These are phyloP conservation scores for Ceyx melanurus DNA, from an alignment of 2,113 vertebrate species.

Conservation along the genomic window DNA sequence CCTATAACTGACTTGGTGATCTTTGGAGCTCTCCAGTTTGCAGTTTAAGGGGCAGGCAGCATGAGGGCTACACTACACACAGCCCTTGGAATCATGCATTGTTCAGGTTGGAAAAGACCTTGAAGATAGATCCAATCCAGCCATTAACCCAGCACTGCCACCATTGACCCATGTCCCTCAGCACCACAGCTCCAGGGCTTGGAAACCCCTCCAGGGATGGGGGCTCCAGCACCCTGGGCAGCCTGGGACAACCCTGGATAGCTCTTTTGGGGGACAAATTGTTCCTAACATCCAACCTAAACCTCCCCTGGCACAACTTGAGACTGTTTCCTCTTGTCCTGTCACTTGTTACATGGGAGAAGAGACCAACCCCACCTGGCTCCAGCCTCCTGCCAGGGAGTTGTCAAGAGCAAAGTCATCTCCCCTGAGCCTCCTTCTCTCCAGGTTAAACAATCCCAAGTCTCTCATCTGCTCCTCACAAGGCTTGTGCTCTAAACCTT, in stretches of 20 bases:
- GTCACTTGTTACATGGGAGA: neutral
- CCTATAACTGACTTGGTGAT: neutral
- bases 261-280: neutral
- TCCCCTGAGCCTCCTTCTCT: neutral
- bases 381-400: neutral
- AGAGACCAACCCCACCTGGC: neutral
- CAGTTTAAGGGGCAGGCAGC: neutral
- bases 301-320: neutral
- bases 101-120: neutral
- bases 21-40: neutral
- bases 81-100: neutral
- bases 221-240: neutral
- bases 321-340: neutral
- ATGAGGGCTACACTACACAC: fast-evolving
- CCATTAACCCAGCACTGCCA: neutral
- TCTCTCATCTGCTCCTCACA: neutral
- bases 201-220: neutral
- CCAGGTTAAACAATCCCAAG: neutral
- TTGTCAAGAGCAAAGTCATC: neutral
- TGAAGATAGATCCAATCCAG: neutral
- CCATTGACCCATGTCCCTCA: neutral
- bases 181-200: neutral
- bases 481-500: neutral
- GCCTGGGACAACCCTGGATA: neutral
- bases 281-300: neutral